phyloP scores from a whole-genome alignment of 1,140 invertebrate species.

The Cataglyphis hispanica region DNA sequence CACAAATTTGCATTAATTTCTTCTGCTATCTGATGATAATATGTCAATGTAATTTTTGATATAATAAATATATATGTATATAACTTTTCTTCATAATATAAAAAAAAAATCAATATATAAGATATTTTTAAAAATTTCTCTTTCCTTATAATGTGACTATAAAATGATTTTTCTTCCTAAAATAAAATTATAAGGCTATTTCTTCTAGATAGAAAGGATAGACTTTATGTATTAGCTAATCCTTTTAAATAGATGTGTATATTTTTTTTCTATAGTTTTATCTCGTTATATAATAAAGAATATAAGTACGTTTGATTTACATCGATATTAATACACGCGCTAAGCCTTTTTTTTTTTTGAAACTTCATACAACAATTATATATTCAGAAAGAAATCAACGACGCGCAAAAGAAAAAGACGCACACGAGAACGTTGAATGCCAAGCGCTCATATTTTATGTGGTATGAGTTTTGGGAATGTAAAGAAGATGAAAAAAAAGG shows the following conservation, averaged over 20 bases:
- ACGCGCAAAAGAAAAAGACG: neutral
- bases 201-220: slow-evolving; percentile 35
- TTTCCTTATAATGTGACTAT: neutral
- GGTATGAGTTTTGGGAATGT: neutral
- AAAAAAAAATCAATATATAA: too few species aligned
- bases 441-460: neutral
- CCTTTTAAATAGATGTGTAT: neutral
- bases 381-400: neutral
- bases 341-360: neutral
- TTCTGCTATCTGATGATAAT: neutral
- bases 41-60: neutral
- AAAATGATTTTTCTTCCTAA: slow-evolving; percentile 20
- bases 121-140: too few species aligned
- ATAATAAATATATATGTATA: too few species aligned
- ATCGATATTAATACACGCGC: neutral
- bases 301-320: neutral
- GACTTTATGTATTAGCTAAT: slow-evolving; percentile 24
- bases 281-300: slow-evolving; percentile 21
- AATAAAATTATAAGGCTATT: slow-evolving; percentile 22
- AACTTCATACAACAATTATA: neutral
- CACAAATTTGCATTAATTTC: neutral
- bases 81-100: too few species aligned
- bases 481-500: slow-evolving; percentile 1
- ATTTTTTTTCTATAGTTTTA: slow-evolving; percentile 33
- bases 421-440: neutral